A percentile compares a stretch with the other conserved stretches of the same genome.
These are phyloP conservation scores for Micromys minutus DNA, from an alignment of 2,113 vertebrate genomes.

Conservation along the genomic window DNA sequence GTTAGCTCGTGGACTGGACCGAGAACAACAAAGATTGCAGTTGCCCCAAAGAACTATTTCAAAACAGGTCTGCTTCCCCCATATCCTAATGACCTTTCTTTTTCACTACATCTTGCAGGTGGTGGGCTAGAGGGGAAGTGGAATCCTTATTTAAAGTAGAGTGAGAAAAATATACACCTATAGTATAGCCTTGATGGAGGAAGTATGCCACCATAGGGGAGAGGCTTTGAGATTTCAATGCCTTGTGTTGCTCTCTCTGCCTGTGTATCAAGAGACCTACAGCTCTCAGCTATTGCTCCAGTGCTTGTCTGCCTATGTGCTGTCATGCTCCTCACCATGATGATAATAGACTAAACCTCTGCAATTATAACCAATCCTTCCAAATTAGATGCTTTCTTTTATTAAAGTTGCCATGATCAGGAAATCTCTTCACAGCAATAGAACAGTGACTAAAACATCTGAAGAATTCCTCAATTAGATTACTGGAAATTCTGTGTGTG, in stretches of 20 bases:
- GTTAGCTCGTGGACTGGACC: no score
- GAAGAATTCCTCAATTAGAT: conserved; percentile 22
- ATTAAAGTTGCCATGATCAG: not conserved
- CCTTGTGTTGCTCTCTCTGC: not conserved
- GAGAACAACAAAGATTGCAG: no score
- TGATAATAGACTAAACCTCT: not conserved
- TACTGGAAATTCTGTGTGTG: not conserved
- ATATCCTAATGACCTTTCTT: no score
- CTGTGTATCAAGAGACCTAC: not conserved
- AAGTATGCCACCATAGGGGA: not conserved
- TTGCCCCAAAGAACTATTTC: no score
- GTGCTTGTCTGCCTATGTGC: not conserved
- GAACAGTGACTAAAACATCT: not conserved
- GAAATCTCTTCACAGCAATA: not conserved
- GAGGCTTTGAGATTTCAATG: not conserved
- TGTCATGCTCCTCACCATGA: not conserved
- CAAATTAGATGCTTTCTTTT: not conserved
- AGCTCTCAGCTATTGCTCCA: not conserved
- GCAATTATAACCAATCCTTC: not conserved
- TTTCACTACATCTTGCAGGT: no score
- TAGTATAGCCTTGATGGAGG: not conserved
- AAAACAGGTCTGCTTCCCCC: no score
- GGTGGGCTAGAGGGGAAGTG: no score
- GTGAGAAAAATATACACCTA: no score
- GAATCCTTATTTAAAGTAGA: no score